These are phyloP conservation scores for Thalpophila matura DNA, from an alignment of 2,888 invertebrate genomes.

Conservation along the genomic window DNA sequence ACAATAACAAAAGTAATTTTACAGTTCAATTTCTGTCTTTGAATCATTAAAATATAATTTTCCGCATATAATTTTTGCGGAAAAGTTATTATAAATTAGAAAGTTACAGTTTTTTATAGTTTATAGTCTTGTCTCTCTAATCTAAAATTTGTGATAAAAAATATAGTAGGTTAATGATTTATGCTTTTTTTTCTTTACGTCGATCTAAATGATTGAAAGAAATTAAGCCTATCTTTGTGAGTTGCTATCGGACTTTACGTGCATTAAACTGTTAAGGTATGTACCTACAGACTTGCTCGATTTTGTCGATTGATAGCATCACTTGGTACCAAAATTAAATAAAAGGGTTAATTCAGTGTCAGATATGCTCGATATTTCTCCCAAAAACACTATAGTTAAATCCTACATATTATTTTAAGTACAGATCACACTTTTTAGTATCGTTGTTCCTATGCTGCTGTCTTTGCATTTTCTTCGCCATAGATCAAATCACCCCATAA, in stretches of 20 bases:
- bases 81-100: slow-evolving; percentile 30
- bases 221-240: slow-evolving; percentile 11
- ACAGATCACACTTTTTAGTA: no score
- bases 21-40: slow-evolving; percentile 12
- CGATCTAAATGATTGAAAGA: slow-evolving; percentile 13
- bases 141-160: no score
- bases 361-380: no score
- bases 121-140: no score
- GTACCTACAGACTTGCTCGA: neutral
- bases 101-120: slow-evolving; percentile 22
- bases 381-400: no score
- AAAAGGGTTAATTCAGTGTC: no score
- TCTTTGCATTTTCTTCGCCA: no score
- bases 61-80: slow-evolving; percentile 14
- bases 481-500: no score
- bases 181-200: slow-evolving; percentile 8
- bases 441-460: no score
- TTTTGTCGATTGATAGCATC: neutral
- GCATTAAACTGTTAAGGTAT: neutral
- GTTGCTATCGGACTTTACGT: slow-evolving; percentile 5
- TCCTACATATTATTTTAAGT: no score
- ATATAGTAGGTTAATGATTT: no score
- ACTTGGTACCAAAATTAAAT: no score
- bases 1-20: slow-evolving; percentile 12
- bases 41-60: slow-evolving; percentile 25